Percentiles rank a stretch among this genome's conserved stretches.
phyloP scores from a whole-genome alignment of 2,888 invertebrate species.

The Lacanobia wlatinum region DNA sequence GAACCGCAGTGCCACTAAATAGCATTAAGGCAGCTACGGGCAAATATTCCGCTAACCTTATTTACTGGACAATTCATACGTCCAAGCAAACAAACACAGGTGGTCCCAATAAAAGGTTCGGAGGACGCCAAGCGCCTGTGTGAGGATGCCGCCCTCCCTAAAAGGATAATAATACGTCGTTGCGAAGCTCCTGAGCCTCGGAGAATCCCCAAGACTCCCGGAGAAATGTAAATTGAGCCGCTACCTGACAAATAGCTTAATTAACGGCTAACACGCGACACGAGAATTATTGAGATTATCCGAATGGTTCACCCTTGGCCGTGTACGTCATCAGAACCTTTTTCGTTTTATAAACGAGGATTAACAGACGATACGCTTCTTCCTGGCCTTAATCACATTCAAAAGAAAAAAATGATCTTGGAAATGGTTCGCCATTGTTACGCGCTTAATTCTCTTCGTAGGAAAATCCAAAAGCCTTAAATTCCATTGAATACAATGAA shows the following conservation, averaged over 20 bases:
- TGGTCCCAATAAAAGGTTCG: conserved; percentile 89
- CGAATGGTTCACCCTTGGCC: conserved; percentile 76
- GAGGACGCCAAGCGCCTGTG: conserved; percentile 81
- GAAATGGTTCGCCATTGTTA: conserved; percentile 53
- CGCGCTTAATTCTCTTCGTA: conserved; percentile 58
- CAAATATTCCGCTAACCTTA: conserved; percentile 89
- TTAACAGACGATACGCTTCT: conserved; percentile 20
- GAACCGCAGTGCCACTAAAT: conserved; percentile 84
- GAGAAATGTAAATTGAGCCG: conserved; percentile 89
- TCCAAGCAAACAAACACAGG: conserved; percentile 87
- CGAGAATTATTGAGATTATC: conserved; percentile 84
- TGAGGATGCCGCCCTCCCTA: conserved; percentile 89
- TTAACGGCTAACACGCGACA: conserved; percentile 88
- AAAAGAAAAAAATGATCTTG: conserved; percentile 48
- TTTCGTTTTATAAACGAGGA: conserved; percentile 51
- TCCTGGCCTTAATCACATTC: conserved; percentile 6
- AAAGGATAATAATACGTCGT: conserved; percentile 91
- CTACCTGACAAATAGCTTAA: conserved; percentile 90
- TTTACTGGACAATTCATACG: conserved; percentile 91
- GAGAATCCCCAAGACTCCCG: conserved; percentile 82
- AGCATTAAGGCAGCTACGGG: conserved; percentile 82
- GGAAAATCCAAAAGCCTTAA: conserved; percentile 64
- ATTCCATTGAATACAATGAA: conserved; percentile 80
- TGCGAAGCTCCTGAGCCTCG: conserved; percentile 80
- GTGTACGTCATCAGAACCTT: conserved; percentile 55